A percentile compares a stretch with the other conserved stretches of the same genome.
Evolutionary conservation across 2,888 invertebrate species (phyloP).

Genomic region (Lagria hirta): DNA sequence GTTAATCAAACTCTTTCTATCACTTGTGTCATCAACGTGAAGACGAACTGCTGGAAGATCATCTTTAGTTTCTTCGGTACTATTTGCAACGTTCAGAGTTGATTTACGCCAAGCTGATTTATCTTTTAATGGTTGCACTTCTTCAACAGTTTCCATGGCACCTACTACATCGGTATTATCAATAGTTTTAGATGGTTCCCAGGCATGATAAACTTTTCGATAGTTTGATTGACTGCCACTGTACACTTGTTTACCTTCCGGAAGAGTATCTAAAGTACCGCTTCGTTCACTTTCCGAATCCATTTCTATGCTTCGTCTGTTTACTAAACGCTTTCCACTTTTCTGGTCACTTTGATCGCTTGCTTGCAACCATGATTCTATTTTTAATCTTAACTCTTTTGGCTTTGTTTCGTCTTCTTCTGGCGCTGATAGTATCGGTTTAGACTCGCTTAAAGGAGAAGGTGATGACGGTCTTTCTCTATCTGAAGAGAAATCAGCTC

Average conservation of each 20-base stretch:
- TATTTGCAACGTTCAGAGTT: slow-evolving; percentile 63
- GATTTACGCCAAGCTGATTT: slow-evolving; percentile 78
- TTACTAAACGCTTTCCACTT: slow-evolving; percentile 66
- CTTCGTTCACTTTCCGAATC: slow-evolving; percentile 86
- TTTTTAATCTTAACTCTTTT: slow-evolving; percentile 86
- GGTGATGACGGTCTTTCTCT: slow-evolving; percentile 73
- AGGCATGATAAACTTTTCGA: slow-evolving; percentile 70
- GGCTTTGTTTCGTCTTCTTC: slow-evolving; percentile 57
- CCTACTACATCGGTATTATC: slow-evolving; percentile 82
- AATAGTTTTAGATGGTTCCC: slow-evolving; percentile 76
- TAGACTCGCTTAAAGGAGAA: slow-evolving; percentile 62
- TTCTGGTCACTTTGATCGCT: slow-evolving; percentile 81
- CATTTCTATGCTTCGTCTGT: slow-evolving; percentile 79
- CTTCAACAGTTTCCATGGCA: slow-evolving; percentile 84
- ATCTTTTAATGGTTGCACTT: slow-evolving; percentile 74
- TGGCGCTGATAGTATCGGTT: slow-evolving; percentile 59
- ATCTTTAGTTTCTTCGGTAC: slow-evolving; percentile 67
- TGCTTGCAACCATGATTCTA: slow-evolving; percentile 88
- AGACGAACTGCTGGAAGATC: slow-evolving; percentile 52
- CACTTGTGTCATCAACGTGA: slow-evolving; percentile 54
- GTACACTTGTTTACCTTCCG: slow-evolving; percentile 67
- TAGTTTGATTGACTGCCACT: slow-evolving; percentile 56
- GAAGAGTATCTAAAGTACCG: slow-evolving; percentile 70
- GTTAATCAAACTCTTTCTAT: slow-evolving; percentile 59
- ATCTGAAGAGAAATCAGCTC: slow-evolving; percentile 71